Evolutionary conservation across 2,888 invertebrate genomes (phyloP).

Genomic region (Ashinkailepas kermadecensis): DNA sequence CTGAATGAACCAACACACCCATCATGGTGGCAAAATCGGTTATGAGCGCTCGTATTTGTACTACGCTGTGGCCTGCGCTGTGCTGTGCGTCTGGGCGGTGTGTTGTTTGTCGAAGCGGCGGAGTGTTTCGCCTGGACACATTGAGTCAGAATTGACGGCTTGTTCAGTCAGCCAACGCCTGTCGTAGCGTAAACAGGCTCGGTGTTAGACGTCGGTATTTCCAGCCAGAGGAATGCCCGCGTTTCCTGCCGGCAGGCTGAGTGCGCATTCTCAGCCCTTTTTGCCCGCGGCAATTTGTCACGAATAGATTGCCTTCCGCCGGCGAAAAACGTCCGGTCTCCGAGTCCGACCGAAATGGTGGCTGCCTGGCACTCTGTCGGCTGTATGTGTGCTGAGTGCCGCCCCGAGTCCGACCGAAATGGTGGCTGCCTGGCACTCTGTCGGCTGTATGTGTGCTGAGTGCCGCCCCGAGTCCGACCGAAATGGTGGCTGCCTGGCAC

Average conservation of each 20-base stretch:
- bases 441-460: too few relatives aligned
- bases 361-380: background rate
- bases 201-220: background rate
- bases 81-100: too few relatives aligned
- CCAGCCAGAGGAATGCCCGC: background rate
- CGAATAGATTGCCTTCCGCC: slow-evolving; percentile 1
- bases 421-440: too few relatives aligned
- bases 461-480: too few relatives aligned
- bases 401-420: background rate
- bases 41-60: too few relatives aligned
- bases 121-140: background rate
- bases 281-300: slow-evolving; percentile 13
- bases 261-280: slow-evolving; percentile 14
- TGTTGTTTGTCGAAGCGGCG: background rate
- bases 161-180: background rate
- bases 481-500: too few relatives aligned
- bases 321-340: background rate
- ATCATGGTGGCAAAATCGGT: too few relatives aligned
- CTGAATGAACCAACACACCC: too few relatives aligned
- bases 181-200: background rate
- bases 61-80: too few relatives aligned
- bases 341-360: background rate
- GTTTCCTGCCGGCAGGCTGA: background rate
- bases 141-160: background rate
- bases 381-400: background rate